Percentiles rank a stretch among this genome's conserved stretches.
Evolutionary conservation across 2,797 vertebrate genomes (phyloP).

Genomic region (Spatula clypeata): DNA sequence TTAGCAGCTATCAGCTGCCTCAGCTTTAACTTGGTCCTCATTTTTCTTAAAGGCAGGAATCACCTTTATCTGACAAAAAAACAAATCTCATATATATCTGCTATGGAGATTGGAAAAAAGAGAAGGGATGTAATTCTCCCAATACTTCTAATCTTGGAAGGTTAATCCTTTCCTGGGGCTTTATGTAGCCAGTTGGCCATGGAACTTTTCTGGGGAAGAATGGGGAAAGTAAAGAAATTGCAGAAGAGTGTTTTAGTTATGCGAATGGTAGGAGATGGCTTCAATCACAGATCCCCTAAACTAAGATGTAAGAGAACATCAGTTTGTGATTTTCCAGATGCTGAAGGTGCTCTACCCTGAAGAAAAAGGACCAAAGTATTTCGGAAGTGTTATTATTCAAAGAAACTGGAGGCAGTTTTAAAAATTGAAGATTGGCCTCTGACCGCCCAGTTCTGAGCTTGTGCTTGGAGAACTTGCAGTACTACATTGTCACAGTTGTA

Average conservation of each 20-base stretch:
- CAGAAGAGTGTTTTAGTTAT: background rate
- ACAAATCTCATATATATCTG: background rate
- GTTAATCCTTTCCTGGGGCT: background rate
- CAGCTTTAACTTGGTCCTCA: background rate
- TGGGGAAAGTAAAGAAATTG: background rate
- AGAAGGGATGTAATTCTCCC: background rate
- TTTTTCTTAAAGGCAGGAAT: background rate
- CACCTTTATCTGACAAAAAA: background rate
- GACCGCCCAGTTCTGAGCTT: background rate
- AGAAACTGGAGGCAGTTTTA: background rate
- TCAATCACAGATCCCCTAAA: background rate
- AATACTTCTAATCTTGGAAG: background rate
- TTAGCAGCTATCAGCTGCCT: background rate
- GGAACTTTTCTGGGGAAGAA: background rate
- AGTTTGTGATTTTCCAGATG: background rate
- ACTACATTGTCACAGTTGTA: background rate
- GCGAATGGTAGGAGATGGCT: background rate
- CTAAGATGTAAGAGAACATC: background rate
- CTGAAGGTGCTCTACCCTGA: background rate
- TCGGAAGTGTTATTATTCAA: background rate
- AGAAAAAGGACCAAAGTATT: background rate
- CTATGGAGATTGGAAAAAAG: background rate
- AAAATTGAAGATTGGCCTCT: background rate
- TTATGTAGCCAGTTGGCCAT: background rate
- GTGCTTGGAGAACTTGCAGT: background rate